Conservation (phyloP, 2,797 vertebrate genomes). For the Aselliscus stoliczkanus region DNA sequence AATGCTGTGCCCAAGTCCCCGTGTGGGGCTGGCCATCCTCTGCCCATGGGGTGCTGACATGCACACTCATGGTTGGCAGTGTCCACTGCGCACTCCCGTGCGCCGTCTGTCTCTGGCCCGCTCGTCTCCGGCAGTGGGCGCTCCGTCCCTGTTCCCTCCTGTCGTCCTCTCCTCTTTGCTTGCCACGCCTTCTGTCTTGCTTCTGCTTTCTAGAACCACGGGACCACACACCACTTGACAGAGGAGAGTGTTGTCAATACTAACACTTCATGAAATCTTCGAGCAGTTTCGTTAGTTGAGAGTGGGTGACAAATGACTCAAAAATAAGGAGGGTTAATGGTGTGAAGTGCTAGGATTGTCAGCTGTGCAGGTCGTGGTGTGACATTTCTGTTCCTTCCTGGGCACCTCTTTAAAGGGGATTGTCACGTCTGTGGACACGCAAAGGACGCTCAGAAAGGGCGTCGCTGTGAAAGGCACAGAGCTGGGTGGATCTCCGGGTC, state of each 20-base stretch:
- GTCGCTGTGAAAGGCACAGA: neutral
- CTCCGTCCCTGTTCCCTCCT: neutral
- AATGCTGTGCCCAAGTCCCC: neutral
- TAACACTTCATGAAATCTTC: accelerated
- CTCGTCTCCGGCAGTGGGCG: neutral
- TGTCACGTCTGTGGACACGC: accelerated
- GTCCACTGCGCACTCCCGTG: no score
- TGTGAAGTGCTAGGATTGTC: no score
- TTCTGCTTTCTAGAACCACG: neutral
- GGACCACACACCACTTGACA: no score
- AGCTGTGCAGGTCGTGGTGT: neutral
- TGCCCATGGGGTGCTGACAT: neutral
- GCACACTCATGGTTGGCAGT: neutral
- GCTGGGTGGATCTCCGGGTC: neutral
- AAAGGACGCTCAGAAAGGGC: no score
- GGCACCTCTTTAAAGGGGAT: neutral
- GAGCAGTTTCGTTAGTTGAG: accelerated
- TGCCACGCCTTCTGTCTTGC: neutral
- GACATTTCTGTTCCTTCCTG: neutral
- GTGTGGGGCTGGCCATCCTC: neutral
- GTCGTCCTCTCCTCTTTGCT: neutral
- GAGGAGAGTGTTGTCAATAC: accelerated
- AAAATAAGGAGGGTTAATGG: neutral
- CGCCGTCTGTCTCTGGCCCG: neutral
- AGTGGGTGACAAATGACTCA: no score